Base-by-base conservation (phyloP, 2,888 invertebrate genomes). In the Zele albiditarsus region DNA sequence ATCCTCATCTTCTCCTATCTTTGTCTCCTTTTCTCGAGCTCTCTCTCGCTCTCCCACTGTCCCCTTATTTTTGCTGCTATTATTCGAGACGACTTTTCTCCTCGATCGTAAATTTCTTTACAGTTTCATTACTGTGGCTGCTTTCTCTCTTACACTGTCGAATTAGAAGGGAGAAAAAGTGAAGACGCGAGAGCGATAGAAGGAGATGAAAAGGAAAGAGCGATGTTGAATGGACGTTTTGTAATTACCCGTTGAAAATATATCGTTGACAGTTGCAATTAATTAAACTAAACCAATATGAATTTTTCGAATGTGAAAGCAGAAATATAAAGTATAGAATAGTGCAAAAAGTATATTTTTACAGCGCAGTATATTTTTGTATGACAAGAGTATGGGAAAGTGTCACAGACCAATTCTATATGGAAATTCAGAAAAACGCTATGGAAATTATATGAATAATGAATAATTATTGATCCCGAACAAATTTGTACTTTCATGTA, bases 91-190 rank as follows among this genome's bases (percentile, higher is more conserved):
- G 20, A 62, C 38, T 20, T 28, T 76, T 71, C 75, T 80, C 69
- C 75, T 66, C 38, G 76, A 70, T 82, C 83, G 82, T 82, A 83
- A 84, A 84, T 84, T 79, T 84, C 80, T 84, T 84, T 80, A 83
- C 75, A 77, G 78, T 80, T 80, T 80, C 79, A 81, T 79, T 76
- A 79, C 78, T 46, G 49, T 53, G 20, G 31, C 62, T 70, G 53
- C 49, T 71, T 68, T 73, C 33, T 63, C 38, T 42, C 42, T 53
- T 74, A 67, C 74, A 27, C 27, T 74, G 33, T 72, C 69, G 49
- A 63, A 42, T 10, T 49, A 46, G 53, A 38, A 28, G 28, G 23
- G 57, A 58, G 53, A n/a, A 38, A 3, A 66, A 46, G 16, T 67
- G 57, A 46, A 31, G 33, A 66, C 14, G 38, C 49, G 49, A 49